Percentiles rank a stretch among this genome's conserved stretches.
phyloP scores from a whole-genome alignment of 1,140 invertebrate genomes.

The Drosophila pruinosa region DNA sequence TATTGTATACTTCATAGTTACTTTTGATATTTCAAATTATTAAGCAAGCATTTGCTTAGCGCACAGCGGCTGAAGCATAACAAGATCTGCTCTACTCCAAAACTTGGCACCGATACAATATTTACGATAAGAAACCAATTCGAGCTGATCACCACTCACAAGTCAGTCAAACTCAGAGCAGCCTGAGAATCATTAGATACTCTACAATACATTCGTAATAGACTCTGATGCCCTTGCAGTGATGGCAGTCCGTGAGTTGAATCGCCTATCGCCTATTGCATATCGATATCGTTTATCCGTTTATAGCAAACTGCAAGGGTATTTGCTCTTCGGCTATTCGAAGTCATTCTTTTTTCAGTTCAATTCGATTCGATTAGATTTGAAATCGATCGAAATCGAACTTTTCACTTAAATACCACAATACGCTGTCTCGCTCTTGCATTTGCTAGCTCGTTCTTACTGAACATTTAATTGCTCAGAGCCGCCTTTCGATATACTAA shows the following conservation, averaged over 20 bases:
- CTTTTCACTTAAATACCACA: conserved; percentile 35
- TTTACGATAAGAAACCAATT: background rate
- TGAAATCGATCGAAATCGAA: background rate
- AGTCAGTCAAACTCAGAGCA: background rate
- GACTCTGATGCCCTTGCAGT: background rate
- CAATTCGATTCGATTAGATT: conserved; percentile 2
- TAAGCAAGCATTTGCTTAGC: conserved; percentile 26
- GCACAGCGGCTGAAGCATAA: conserved; percentile 35
- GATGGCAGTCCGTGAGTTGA: background rate
- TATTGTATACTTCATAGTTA: conserved; percentile 6
- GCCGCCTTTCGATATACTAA: conserved; percentile 33
- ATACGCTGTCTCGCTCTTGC: conserved; percentile 69
- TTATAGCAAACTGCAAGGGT: background rate
- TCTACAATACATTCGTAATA: background rate
- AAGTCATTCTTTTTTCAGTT: background rate
- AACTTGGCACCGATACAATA: conserved; percentile 9
- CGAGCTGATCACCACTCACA: background rate
- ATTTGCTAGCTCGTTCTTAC: conserved; percentile 63
- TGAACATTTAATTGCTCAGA: conserved; percentile 54
- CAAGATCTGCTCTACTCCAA: background rate
- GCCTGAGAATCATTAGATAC: background rate
- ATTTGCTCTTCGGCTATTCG: background rate
- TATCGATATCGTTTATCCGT: background rate
- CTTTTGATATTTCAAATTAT: conserved; percentile 11
- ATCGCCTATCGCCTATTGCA: background rate